Conservation (phyloP, 1,140 invertebrate species). For the Drosophila pruinosa region DNA sequence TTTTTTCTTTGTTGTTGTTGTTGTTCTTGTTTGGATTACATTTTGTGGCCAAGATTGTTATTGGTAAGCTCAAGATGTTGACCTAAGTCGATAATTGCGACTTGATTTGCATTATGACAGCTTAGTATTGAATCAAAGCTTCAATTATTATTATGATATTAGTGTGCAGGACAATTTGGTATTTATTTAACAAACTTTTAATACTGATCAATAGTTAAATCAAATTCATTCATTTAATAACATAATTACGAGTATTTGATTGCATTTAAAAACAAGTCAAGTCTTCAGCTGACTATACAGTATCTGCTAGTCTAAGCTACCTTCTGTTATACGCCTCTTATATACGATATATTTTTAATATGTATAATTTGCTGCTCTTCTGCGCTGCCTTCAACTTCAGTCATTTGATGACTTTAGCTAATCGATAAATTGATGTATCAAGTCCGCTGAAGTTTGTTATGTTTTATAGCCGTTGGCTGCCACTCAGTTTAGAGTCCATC, state of each 20-base stretch:
- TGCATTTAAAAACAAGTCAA: no score
- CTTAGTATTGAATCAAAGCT: not conserved
- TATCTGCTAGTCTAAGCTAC: no score
- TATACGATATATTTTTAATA: no score
- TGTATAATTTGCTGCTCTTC: no score
- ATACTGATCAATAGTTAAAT: not conserved
- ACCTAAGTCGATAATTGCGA: conserved; percentile 28
- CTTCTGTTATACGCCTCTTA: no score
- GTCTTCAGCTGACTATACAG: no score
- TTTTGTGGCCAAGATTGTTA: not conserved
- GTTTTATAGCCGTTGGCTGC: conserved; percentile 19
- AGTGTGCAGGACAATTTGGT: not conserved
- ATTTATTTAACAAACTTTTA: not conserved
- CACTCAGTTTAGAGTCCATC: conserved; percentile 12
- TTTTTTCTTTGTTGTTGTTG: not conserved
- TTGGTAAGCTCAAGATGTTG: conserved; percentile 12
- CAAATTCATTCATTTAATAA: not conserved
- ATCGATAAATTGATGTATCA: conserved; percentile 23
- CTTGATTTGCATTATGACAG: conserved; percentile 15
- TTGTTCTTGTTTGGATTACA: not conserved
- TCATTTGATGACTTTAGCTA: not conserved
- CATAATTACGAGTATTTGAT: no score
- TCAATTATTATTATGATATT: not conserved
- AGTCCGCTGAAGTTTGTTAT: conserved; percentile 27
- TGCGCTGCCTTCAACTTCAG: no score